Base-by-base conservation (phyloP, 64 coral and sea anemone species). In the Anthopleura sola region DNA sequence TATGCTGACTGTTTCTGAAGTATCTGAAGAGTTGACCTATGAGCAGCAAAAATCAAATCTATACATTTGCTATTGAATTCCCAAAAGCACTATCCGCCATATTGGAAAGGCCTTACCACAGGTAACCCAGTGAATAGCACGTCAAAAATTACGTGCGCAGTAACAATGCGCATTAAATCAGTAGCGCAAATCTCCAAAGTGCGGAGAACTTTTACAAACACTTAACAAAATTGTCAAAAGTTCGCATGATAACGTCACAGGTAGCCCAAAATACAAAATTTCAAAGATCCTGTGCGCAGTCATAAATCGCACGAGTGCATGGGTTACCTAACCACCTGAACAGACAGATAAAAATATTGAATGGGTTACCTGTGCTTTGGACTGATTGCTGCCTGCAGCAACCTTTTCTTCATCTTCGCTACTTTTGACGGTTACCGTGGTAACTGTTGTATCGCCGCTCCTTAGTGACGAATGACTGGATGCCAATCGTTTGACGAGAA, bases 401-500 rank as follows among this genome's bases (percentile, higher is more conserved):
- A 36, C 28, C 75, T 32, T 24, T 5, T 62, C 88, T 5, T 90
- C 84, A 40, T 92, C 81, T 47, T 78, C 90, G 9, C 55, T 83
- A 50, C 89, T 90, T 55, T 88, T 91, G 6, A 99, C 97, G 79
- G 77, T 99, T 26, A 99, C 89, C 55, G 87, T 99, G 18, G 78
- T 92, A 39, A 99, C 85, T 38, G 71, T 58, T 11, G 78, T 74
- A 55, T 88, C 83, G 9, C 76, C 33, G 20, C 37, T 39, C n/a
- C 46, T 57, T 34, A 48, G 18, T 3, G 51, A 78, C 5, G 21
- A 74, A 5, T 57, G 75, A n/a, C 36, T 51, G 47, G n/a, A 66
- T 46, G 84, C 9, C 82, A 85, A 78, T 33, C 68, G 89, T 39
- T 94, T 94, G 5, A 94, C 84, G 24, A 99, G 68, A 80, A 99